Percentiles rank a stretch among this genome's conserved stretches.
phyloP scores from a whole-genome alignment of 2,113 vertebrate genomes.

The Recurvirostra avosetta region DNA sequence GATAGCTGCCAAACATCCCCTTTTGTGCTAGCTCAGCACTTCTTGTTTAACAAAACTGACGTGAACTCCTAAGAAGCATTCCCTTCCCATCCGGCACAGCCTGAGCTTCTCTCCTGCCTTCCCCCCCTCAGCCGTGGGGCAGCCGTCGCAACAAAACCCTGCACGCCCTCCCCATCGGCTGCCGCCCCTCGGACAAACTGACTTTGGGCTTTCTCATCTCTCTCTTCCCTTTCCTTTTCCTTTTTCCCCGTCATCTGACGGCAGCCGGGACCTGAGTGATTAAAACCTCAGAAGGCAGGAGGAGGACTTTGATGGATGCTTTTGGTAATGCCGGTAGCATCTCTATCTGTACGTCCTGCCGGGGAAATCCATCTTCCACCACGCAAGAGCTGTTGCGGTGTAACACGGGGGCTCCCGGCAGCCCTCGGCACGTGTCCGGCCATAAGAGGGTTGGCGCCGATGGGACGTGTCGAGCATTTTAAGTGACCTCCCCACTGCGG shows the following conservation, averaged over 20 bases:
- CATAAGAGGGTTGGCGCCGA: background rate
- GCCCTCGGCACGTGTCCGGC: background rate
- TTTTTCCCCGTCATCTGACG: background rate
- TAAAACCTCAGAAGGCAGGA: background rate
- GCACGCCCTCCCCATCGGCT: fast-evolving
- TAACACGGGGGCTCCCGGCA: background rate
- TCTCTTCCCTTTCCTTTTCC: background rate
- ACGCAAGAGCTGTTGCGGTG: background rate
- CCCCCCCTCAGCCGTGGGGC: background rate
- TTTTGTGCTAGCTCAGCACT: background rate
- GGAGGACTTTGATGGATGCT: background rate
- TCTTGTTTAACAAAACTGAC: background rate
- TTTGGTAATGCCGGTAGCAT: background rate
- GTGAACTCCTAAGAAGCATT: background rate
- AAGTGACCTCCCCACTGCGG: background rate
- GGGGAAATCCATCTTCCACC: slow-evolving; percentile 4
- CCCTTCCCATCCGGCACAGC: background rate
- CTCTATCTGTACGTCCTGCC: background rate
- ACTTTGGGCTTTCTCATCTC: background rate
- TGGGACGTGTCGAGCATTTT: background rate
- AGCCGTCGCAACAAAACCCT: background rate
- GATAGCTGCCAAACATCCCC: background rate
- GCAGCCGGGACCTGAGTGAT: background rate
- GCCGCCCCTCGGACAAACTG: background rate
- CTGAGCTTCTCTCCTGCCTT: background rate